phyloP scores from a whole-genome alignment of 2,113 vertebrate genomes.

The Megalops atlanticus region DNA sequence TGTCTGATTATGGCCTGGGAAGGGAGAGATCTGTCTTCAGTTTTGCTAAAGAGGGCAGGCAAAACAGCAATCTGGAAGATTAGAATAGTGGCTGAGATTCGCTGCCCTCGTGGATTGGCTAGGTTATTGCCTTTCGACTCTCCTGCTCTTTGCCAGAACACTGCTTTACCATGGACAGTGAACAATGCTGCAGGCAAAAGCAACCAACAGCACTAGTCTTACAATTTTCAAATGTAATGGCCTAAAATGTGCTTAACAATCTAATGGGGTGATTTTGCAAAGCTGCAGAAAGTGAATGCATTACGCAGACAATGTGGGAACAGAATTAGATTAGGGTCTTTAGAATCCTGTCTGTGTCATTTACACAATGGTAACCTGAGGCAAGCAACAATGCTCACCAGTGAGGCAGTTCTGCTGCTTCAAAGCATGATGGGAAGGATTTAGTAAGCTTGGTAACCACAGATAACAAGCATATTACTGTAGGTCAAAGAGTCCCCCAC shows the following conservation, averaged over 20 bases:
- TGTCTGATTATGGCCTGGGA: not conserved
- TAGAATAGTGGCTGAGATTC: not conserved
- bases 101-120: not conserved
- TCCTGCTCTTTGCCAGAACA: not conserved
- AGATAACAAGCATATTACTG: too few relatives aligned
- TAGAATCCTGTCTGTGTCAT: not conserved
- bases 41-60: not conserved
- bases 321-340: not conserved
- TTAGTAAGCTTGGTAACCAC: not conserved
- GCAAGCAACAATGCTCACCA: not conserved
- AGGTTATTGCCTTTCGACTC: not conserved
- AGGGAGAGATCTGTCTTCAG: constrained; percentile 2
- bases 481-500: too few relatives aligned
- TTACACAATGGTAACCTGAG: not conserved
- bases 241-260: not conserved
- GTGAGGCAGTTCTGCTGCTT: too few relatives aligned
- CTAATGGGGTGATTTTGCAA: constrained; percentile 8
- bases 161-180: not conserved
- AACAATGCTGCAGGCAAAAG: constrained; percentile 9
- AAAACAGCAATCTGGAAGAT: constrained; percentile 1
- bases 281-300: not conserved
- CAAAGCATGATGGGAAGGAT: not conserved
- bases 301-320: not conserved
- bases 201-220: not conserved
- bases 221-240: not conserved